Evolutionary conservation across 1,140 invertebrate genomes (phyloP), one percentile per base, ranked within the genome.

Genomic region (Orussus abietinus): DNA sequence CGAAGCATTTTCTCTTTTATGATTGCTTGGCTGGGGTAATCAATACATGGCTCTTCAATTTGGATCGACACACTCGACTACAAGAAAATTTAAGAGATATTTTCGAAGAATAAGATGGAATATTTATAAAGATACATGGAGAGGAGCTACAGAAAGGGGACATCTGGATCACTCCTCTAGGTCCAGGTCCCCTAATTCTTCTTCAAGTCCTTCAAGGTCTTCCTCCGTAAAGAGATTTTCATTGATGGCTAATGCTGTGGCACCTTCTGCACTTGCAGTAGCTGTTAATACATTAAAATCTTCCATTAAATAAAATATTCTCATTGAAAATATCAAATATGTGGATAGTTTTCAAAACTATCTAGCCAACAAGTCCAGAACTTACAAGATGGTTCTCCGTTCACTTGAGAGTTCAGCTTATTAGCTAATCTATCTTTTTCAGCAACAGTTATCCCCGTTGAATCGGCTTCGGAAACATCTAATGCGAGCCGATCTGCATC

Each of bases 161-260:
- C 51, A 42, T 49, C 53, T 65, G 47, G 53, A 62, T 70, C 72
- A 82, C 60, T 81, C 77, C 58, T 83, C 79, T 44, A 84, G 62
- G 60, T 85, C 81, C 51, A 86, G 65, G 59, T 84, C 81, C 56
- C 88, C 80, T 51, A 93, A 68, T 72, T 92, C 89, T 55, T 93
- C 87, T 59, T 93, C 91, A 38, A 94, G 67, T 41, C 77, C 80
- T 54, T 88, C 85, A 28, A 88, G 67, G 59, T 93, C 90, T 62
- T 90, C 91, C 51, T 91, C 91, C 21, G 85, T 80, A 76, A 98
- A 98, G 3, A 98, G 79, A 68, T 95, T 91, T 72, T 97, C 93
- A 73, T 98, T 96, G 47, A 98, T 96, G 19, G 90, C 86, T 50
- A 73, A 60, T 17, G 82, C 83, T 14, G 79, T 76, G 42, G 76